Evolutionary conservation across 2,797 vertebrate species (phyloP), one percentile per base, ranked within the genome.

Genomic region (Pipistrellus kuhlii): DNA sequence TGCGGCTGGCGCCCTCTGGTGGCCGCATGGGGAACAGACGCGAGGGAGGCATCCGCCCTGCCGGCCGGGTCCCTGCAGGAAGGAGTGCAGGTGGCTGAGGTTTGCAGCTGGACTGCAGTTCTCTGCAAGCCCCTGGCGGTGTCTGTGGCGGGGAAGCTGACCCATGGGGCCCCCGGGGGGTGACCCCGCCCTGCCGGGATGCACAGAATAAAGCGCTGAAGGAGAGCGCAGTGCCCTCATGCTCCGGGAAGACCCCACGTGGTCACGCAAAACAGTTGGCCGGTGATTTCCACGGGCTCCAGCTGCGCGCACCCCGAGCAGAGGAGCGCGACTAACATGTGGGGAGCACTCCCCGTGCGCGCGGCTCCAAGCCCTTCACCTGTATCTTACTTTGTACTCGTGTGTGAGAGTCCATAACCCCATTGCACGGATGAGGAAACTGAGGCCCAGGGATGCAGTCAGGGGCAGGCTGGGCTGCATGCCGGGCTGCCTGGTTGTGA

Each of bases 241-340:
- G 53, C 21, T 23, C 53, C 53, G 8, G 53, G 53, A 55, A 9
- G 53, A 55, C 53, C 53, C 53, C 53, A 55, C 21, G 20, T n/a
- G 35, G 85, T n/a, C 17, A 4, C 5, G 3, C 21, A 44, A 30
- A 78, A 53, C 30, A 30, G n/a, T 35, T 53, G 21, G 44, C 41
- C 2, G 0, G 20, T 25, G 51, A n/a, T 38, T 76, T 38, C 35
- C 9, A 17, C 5, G 0, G 14, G 17, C 62, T 78, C 9, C 0
- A 4, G 46, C 91, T 13, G 53, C 23, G 1, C 8, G 38, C 71
- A 3, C 7, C 68, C 15, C 0, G 3, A 46, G 59, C 9, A 4
- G 41, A 41, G 46, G 53, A 55, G 9, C 35, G 15, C 6, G 30
- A 13, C 25, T 2, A 8, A 46, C 1, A 6, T 62, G 82, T 59